Evolutionary conservation across 2,888 invertebrate genomes (phyloP), one percentile per base, ranked within the genome.

Genomic region (Aphidius colemani): DNA sequence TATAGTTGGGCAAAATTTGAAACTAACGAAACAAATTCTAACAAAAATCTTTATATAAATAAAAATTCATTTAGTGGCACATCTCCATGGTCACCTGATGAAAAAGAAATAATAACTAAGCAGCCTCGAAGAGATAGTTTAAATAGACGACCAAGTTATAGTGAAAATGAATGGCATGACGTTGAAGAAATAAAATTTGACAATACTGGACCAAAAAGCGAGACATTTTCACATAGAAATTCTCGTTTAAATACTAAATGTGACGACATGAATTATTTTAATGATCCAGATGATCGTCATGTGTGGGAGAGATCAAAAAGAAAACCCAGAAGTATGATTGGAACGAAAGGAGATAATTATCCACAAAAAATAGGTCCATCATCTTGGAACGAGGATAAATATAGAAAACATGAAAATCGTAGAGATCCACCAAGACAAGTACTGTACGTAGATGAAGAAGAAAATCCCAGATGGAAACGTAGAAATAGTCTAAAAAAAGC

Each of bases 71-170:
- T 80, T 4, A 79, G 79, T 7, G 82, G 79, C 1, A 89, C 89
- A 3, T 91, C 92, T 1, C 91, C 89, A 0, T 92, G 91, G 86
- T 93, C 93, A 0, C 91, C 91, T 1, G 93, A 93, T 83, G 90
- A 90, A 1, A 88, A 88, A 60, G 88, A 89, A 68, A 85, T 86
- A 60, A 30, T 30, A 30, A 30, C 30, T 5, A 83, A 83, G 11
- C 83, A 82, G 5, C 45, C 64, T 6, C 63, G 61, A 7, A 69
- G 66, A 56, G 76, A 83, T 0, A 76, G 82, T 2, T 68, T 71
- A 45, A 86, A 86, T 10, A 86, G 85, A 84, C 84, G 85, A 66
- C 84, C 84, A 4, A 84, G 83, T 1, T 81, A 81, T 59, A 82
- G 82, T 55, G 82, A 82, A 59, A 81, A 78, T 68, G 82, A 82